Base-by-base conservation (phyloP, 2,113 vertebrate species). In the Pachycephala philippinensis region DNA sequence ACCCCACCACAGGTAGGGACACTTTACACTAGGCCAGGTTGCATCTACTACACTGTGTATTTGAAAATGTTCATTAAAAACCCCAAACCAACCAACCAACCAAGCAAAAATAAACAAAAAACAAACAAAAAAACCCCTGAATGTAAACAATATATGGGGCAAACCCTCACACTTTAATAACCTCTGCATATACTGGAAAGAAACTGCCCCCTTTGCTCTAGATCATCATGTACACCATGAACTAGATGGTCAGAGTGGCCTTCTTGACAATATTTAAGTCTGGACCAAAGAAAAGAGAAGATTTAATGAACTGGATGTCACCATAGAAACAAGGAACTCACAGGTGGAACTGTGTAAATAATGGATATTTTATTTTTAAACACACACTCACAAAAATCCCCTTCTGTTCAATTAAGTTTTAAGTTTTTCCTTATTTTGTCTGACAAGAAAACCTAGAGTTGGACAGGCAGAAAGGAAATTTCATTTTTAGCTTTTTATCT, bases 141-240 rank as follows among this genome's bases (percentile, higher is more conserved):
- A 65, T 66, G 12, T 35, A 37, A 72, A 15, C 7, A 77, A 47
- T 9, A 12, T 8, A 18, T 23, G 9, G 7, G 40, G 10, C 4
- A 84, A 89, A 76, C 6, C 5, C 5, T 56, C 49, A 14, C 2
- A 47, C 26, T 31, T 57, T 14, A 24, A 15, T 11, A 31, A 10
- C 6, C 6, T 66, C 56, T n/a, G 7, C 26, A 7, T 6, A 23
- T 3, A 18, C 13, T 21, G 6, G 27, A 21, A 61, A 61, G 53
- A 68, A 87, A 7, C 10, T 53, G 13, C 6, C 18, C 15, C 5
- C 6, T 3, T 64, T 61, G 23, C 21, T 50, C 22, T 27, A 27
- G 13, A 44, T 19, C 26, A 30, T 45, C 0, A 0, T 14, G 17
- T 15, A 12, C 13, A 12, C 3, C 4, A 6, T 10, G 9, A 2